These are phyloP conservation scores for Archips crataeganus DNA, from an alignment of 2,888 invertebrate species.

Conservation along the genomic window DNA sequence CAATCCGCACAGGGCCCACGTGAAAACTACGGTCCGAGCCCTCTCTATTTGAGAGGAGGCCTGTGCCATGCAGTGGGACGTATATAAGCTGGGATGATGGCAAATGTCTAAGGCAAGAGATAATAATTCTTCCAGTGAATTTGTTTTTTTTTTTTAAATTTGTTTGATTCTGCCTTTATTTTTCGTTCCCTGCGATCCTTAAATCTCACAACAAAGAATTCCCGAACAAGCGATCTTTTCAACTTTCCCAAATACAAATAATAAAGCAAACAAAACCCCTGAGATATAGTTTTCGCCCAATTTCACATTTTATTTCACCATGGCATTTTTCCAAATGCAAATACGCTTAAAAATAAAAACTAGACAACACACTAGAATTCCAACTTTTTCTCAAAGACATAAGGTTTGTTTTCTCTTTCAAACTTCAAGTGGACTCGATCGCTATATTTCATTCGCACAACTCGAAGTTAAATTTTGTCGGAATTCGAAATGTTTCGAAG, in stretches of 20 bases:
- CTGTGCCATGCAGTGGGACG: too few relatives aligned
- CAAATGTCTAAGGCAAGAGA: too few relatives aligned
- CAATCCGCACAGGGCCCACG: too few relatives aligned
- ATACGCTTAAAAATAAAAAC: constrained; percentile 38
- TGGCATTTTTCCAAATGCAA: constrained; percentile 42
- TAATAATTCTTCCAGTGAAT: too few relatives aligned
- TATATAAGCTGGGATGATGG: too few relatives aligned
- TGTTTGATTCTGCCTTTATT: too few relatives aligned
- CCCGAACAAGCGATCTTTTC: constrained; percentile 12
- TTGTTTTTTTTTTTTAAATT: too few relatives aligned
- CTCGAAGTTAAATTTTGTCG: constrained; percentile 42
- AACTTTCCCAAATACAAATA: constrained; percentile 10
- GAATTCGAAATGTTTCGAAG: constrained; percentile 40
- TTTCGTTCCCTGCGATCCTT: not conserved
- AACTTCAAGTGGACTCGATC: constrained; percentile 26
- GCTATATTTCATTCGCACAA: constrained; percentile 40
- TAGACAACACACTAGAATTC: not conserved
- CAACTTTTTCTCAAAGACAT: not conserved
- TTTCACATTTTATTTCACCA: constrained; percentile 40
- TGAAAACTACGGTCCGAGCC: too few relatives aligned
- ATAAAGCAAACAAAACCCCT: constrained; percentile 24
- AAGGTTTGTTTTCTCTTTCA: not conserved
- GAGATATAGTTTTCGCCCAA: constrained; percentile 42
- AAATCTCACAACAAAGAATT: constrained; percentile 11
- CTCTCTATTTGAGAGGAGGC: too few relatives aligned